These are phyloP conservation scores for Malacoctenus gilli DNA, from an alignment of 2,797 vertebrate genomes.

Conservation along the genomic window DNA sequence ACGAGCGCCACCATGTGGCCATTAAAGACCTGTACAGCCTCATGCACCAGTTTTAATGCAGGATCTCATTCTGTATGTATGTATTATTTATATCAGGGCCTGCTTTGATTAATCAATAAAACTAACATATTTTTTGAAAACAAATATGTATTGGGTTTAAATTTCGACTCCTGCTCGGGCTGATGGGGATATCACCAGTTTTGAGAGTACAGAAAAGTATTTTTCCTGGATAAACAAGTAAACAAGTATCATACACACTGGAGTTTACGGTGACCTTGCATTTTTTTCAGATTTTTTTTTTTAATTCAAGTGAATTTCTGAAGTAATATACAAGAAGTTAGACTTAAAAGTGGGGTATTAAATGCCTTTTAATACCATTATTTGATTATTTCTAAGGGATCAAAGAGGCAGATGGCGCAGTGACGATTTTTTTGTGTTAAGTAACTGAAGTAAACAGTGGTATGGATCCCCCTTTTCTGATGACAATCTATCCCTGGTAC, in stretches of 20 bases:
- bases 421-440: too few relatives aligned
- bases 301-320: too few relatives aligned
- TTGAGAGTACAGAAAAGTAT: not conserved
- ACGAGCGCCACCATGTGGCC: conserved; percentile 76
- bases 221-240: not conserved
- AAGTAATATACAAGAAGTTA: too few relatives aligned
- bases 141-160: conserved; percentile 45
- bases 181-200: not conserved
- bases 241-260: too few relatives aligned
- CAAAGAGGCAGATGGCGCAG: too few relatives aligned
- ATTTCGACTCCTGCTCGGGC: conserved; percentile 10
- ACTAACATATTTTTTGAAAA: conserved; percentile 28
- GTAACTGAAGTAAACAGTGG: too few relatives aligned
- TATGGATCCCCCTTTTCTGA: too few relatives aligned
- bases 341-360: too few relatives aligned
- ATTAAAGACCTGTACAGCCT: conserved; percentile 47
- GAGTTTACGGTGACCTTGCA: conserved; percentile 22
- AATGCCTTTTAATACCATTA: too few relatives aligned
- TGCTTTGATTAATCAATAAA: conserved; percentile 67
- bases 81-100: conserved; percentile 57
- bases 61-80: conserved; percentile 49
- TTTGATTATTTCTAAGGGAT: too few relatives aligned
- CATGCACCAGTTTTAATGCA: conserved; percentile 43
- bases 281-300: not conserved
- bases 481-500: too few relatives aligned